Base-by-base conservation (phyloP, 2,888 invertebrate species). In the Nemotelus pantherinus region DNA sequence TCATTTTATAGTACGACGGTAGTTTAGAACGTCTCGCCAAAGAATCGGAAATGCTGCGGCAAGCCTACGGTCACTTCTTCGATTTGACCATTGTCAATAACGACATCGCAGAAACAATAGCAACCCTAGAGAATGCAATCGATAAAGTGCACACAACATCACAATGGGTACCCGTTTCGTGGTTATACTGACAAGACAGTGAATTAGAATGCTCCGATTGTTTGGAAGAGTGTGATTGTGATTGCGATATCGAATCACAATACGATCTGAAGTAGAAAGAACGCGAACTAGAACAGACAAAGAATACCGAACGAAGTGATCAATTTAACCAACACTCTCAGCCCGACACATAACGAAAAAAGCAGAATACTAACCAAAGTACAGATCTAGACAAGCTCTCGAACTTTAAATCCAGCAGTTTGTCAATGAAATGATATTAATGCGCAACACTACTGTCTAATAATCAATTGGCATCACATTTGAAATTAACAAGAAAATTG, bases 41-140 rank as follows among this genome's bases (percentile, higher is more conserved):
- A 83, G 99, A 99, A 88, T 98, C 98, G 72, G 98, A 99, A 83
- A 93, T 97, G 88, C 90, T 99, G 80, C 94, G 97, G 55, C 95
- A 96, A 86, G 96, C 98, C 10, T 99, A 99, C 89, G 98, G 99
- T 64, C 99, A 99, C 88, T 96, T 96, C 89, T 99, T 99, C 90
- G 99, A 99, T 89, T 90, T 98, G 87, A 96, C 94, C 82, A 97
- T 99, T 85, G 95, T 99, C 81, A 99, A 99, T 91, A 99, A 98
- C 89, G 99, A 99, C 89, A 99, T 99, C 81, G 98, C 99, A 87
- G 98, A 98, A 87, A 99, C 99, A 57, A 97, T 99, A 84, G 92
- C 93, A 64, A 94, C 95, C 80, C 89, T 99, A 82, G 97, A 98
- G 87, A 92, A 93, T 80, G 95, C 97, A 43, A 93, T 98, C 83